Conservation (phyloP, 2,797 vertebrate species). For the Helostoma temminkii region DNA sequence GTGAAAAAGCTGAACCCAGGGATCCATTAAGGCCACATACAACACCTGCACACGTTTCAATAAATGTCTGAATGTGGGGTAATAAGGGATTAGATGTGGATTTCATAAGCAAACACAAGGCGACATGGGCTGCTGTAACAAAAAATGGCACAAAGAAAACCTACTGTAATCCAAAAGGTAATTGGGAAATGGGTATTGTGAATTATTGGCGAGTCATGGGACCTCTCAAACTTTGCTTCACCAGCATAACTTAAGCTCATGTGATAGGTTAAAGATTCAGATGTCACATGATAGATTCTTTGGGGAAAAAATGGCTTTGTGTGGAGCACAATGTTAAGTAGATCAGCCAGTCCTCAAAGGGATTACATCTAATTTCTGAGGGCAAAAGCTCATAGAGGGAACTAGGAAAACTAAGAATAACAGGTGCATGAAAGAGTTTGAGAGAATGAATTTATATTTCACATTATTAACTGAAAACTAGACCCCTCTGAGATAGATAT, state of each 20-base stretch:
- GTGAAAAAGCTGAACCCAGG: slow-evolving; percentile 45
- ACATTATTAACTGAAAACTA: slow-evolving; percentile 1
- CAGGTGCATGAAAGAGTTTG: slow-evolving; percentile 29
- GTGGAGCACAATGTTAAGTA: slow-evolving; percentile 74
- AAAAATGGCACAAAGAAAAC: slow-evolving; percentile 76
- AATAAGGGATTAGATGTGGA: slow-evolving; percentile 77
- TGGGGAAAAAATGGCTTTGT: slow-evolving; percentile 47
- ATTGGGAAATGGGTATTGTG: slow-evolving; percentile 59
- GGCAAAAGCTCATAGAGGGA: slow-evolving; percentile 34
- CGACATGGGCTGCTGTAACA: slow-evolving; percentile 51
- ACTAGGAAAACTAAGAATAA: slow-evolving; percentile 49
- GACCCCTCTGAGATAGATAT: slow-evolving; percentile 8
- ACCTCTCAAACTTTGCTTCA: slow-evolving; percentile 71
- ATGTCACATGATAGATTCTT: slow-evolving; percentile 82
- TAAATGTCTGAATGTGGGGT: slow-evolving; percentile 69
- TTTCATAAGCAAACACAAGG: slow-evolving; percentile 63
- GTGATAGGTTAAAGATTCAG: slow-evolving; percentile 80
- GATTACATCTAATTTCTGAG: slow-evolving; percentile 77
- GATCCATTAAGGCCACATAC: slow-evolving; percentile 63
- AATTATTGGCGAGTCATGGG: slow-evolving; percentile 84
- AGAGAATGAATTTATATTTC: slow-evolving; percentile 5
- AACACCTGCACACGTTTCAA: slow-evolving; percentile 61
- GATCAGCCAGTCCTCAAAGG: slow-evolving; percentile 72
- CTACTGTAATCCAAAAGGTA: slow-evolving; percentile 71
- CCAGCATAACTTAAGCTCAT: slow-evolving; percentile 78